Evolutionary conservation across 2,888 invertebrate genomes (phyloP), one percentile per base, ranked within the genome.

Genomic region (Malthinus seriepunctatus): DNA sequence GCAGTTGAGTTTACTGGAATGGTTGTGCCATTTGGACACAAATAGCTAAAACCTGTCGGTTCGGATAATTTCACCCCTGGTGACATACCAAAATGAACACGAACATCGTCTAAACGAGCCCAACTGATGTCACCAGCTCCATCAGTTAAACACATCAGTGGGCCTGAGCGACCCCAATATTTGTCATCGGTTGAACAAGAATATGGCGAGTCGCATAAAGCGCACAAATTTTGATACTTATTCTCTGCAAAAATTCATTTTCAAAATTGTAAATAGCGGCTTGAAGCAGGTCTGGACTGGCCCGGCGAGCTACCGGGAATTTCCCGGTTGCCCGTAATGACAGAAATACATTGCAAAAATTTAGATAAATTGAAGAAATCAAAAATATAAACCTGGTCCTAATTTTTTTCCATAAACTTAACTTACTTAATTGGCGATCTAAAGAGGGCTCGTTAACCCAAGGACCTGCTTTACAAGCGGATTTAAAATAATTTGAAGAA

Each of bases 381-480:
- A n/a, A n/a, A 35, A 11, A 48, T n/a, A 6, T 11, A 31, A 37
- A 37, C n/a, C 4, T 33, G 8, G 8, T 8, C 8, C 8, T 33
- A 33, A 33, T 8, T 33, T 33, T 9, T 33, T 33, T 33, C 9
- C 8, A 33, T 10, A 45, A 6, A n/a, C n/a, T n/a, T n/a, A 56
- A 81, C 85, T 83, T 73, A 90, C 90, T 93, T 0, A 93, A 78
- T 67, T 84, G 75, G 2, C 77, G 75, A 68, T 93, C 91, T 31
- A 87, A 79, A 0, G 73, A 66, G 0, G 79, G 75, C 72, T 93
- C 89, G 0, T 86, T 83, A 0, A 90, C 86, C 93, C 93, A 94
- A 0, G 88, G 84, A 0, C 95, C 95, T 0, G 95, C 90, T 65
- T 92, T 91, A 75, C 96, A 97, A 23, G 93, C 90, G 11, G 84